A percentile compares a stretch with the other conserved stretches of the same genome.
Evolutionary conservation across 2,113 vertebrate species (phyloP).

Genomic region (Cettia cetti): DNA sequence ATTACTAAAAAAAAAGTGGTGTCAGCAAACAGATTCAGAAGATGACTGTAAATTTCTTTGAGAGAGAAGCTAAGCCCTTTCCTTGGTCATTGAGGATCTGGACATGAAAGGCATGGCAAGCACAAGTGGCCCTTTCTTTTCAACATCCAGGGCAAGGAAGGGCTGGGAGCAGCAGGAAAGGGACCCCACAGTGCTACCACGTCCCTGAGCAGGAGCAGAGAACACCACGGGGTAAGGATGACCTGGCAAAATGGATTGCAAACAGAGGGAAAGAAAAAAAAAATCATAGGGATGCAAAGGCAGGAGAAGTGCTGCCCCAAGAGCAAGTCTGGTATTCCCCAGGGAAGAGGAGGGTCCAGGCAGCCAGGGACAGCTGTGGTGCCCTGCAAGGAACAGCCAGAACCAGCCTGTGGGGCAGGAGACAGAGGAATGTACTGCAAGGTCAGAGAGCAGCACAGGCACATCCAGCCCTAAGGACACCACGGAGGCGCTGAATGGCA

Average conservation of each 20-base stretch:
- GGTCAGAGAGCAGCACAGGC: conserved; percentile 9
- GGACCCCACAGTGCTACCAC: background rate
- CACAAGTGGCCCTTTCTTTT: background rate
- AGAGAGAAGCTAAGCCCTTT: background rate
- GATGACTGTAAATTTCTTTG: background rate
- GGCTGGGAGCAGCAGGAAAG: background rate
- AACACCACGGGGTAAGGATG: accelerated
- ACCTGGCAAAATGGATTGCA: no score
- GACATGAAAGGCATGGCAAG: background rate
- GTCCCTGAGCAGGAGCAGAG: accelerated
- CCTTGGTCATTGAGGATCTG: background rate
- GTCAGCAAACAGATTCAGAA: background rate
- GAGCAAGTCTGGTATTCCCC: background rate
- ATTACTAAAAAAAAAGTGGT: background rate
- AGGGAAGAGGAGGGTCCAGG: background rate
- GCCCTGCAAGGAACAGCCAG: background rate
- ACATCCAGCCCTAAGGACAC: conserved; percentile 14
- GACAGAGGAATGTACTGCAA: conserved; percentile 13
- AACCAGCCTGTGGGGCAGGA: background rate
- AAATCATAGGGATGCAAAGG: background rate
- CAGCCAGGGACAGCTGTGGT: background rate
- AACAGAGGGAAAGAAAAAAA: background rate
- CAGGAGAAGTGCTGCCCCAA: background rate
- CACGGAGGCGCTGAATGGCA: background rate
- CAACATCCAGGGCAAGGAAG: background rate